Evolutionary conservation across 2,113 vertebrate genomes (phyloP), one percentile per base, ranked within the genome.

Genomic region (Cettia cetti): DNA sequence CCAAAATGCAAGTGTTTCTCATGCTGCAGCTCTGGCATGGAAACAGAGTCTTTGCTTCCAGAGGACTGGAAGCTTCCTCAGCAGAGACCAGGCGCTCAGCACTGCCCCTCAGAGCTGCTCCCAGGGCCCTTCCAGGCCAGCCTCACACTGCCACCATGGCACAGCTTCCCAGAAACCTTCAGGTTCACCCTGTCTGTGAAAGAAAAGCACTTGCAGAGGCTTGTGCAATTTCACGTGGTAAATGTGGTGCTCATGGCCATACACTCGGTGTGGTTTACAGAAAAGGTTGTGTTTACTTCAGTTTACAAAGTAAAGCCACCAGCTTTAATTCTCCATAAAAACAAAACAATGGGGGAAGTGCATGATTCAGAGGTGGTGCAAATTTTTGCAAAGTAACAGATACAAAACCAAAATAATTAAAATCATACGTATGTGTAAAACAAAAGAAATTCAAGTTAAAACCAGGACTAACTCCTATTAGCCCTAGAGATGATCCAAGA

Each of bases 371-470:
- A 76, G 64, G 87, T 11, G 56, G 95, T 97, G 95, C 96, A 98
- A 97, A 97, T 82, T 90, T 89, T 85, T 92, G 94, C 94, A 86
- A 95, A 93, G 47, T 90, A 79, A 88, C 89, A 92, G 53, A 82
- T 52, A 86, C 31, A 83, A 92, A 87, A 57, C 35, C 60, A 82
- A 56, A 54, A 64, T 31, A 80, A 72, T 63, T 94, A 61, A 56
- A 95, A 96, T 30, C 31, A 90, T 28, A 93, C 61, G 85, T 42
- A 66, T 12, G 60, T 5, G 15, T 74, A 91, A 87, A 92, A 64
- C 27, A 56, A 72, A 76, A 92, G 33, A 94, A 94, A 96, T 97
- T 97, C 97, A 98, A 98, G 97, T 97, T 89, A 97, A 97, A 95
- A 86, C 92, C 96, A 97, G 95, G 92, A 84, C 89, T 71, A 64